These are phyloP conservation scores for Boloria selene DNA, from an alignment of 2,888 invertebrate species.

Conservation along the genomic window DNA sequence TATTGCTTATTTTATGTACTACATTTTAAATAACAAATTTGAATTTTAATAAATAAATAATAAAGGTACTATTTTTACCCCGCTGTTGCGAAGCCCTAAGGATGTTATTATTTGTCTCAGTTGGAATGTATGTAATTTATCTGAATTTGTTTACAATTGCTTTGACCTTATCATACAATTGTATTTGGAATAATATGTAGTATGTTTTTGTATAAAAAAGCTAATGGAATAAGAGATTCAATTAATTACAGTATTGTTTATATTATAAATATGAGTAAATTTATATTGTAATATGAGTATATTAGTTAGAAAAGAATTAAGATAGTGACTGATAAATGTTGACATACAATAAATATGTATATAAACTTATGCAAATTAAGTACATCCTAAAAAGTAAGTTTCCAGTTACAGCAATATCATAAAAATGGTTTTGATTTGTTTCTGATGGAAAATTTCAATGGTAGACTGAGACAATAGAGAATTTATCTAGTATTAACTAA, in stretches of 20 bases:
- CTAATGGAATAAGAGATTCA: slow-evolving; percentile 14
- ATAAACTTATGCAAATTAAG: slow-evolving; percentile 29
- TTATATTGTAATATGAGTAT: slow-evolving; percentile 3
- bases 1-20: neutral
- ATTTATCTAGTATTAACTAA: slow-evolving; percentile 16
- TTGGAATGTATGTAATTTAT: slow-evolving; percentile 14
- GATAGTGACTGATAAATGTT: neutral
- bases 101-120: neutral
- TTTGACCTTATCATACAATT: neutral
- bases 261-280: slow-evolving; percentile 1
- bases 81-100: too few species aligned
- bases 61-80: slow-evolving; percentile 7
- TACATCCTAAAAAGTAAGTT: slow-evolving; percentile 32
- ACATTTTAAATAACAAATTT: slow-evolving; percentile 4
- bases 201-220: neutral
- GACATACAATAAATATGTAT: neutral
- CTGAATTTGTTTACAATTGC: neutral
- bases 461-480: slow-evolving; percentile 16
- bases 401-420: neutral
- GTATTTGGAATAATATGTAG: too few species aligned
- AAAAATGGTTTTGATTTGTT: neutral
- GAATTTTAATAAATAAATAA: slow-evolving; percentile 11
- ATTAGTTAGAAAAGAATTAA: neutral
- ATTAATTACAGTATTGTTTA: slow-evolving; percentile 10
- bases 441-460: slow-evolving; percentile 5